Percentiles rank a stretch among this genome's conserved stretches.
Evolutionary conservation across 2,888 invertebrate genomes (phyloP).

Genomic region (Eupithecia pulchellata): DNA sequence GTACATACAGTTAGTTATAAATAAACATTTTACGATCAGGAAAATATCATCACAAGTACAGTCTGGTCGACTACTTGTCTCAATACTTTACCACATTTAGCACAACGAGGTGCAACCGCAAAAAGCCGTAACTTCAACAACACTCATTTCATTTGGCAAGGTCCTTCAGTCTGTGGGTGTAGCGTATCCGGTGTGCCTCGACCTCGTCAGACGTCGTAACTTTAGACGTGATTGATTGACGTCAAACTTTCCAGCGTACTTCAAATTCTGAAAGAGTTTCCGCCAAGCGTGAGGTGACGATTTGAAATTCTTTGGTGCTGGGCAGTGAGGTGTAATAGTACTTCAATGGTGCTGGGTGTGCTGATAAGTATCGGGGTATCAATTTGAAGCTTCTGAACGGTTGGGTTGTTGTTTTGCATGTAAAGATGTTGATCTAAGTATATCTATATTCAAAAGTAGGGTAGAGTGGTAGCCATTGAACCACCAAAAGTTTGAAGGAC

Average conservation of each 20-base stretch:
- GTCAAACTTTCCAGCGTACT: slow-evolving; percentile 35
- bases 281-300: not conserved
- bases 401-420: not conserved
- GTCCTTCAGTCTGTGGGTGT: slow-evolving; percentile 44
- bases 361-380: too few species aligned
- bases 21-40: too few species aligned
- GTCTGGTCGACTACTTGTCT: not conserved
- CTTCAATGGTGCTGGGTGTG: too few species aligned
- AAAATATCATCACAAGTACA: too few species aligned
- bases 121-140: slow-evolving; percentile 17
- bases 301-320: too few species aligned
- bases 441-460: too few species aligned
- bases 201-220: slow-evolving; percentile 40
- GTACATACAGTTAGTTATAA: too few species aligned
- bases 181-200: slow-evolving; percentile 54
- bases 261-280: not conserved
- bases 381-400: not conserved
- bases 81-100: not conserved
- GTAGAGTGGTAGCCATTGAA: too few species aligned
- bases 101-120: too few species aligned
- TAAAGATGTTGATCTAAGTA: not conserved
- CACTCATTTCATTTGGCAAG: slow-evolving; percentile 61
- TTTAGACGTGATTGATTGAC: slow-evolving; percentile 45
- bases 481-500: too few species aligned
- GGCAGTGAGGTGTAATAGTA: too few species aligned